A percentile compares a stretch with the other conserved stretches of the same genome.
Evolutionary conservation across 2,888 invertebrate genomes (phyloP).

Genomic region (Aporophyla lueneburgensis): DNA sequence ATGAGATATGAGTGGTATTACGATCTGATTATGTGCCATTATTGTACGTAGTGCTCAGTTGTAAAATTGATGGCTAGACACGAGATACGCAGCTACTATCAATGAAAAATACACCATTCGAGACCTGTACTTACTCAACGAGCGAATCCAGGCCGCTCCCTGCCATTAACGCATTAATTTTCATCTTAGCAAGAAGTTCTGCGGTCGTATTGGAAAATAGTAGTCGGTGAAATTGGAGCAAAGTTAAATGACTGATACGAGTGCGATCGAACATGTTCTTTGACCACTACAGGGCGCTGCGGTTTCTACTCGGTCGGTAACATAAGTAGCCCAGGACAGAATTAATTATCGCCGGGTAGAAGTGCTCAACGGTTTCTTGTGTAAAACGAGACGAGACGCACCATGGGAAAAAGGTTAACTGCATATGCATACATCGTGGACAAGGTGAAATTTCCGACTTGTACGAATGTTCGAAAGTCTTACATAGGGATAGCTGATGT

Average conservation of each 20-base stretch:
- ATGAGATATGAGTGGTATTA: constrained; percentile 59
- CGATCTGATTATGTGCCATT: constrained; percentile 64
- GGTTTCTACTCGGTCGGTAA: constrained; percentile 83
- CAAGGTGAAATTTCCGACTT: constrained; percentile 66
- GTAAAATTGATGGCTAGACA: constrained; percentile 62
- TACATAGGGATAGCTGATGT: constrained; percentile 22
- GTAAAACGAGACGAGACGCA: constrained; percentile 85
- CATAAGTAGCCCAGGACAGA: constrained; percentile 87
- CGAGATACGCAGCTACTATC: constrained; percentile 53
- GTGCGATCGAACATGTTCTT: constrained; percentile 79
- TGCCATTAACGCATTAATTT: constrained; percentile 73
- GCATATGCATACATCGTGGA: constrained; percentile 72
- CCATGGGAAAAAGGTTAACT: constrained; percentile 85
- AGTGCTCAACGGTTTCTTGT: constrained; percentile 87
- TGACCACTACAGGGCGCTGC: constrained; percentile 82
- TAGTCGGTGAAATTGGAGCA: constrained; percentile 80
- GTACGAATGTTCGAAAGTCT: constrained; percentile 54
- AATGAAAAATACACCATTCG: constrained; percentile 65
- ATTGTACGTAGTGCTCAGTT: constrained; percentile 54
- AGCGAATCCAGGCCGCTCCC: constrained; percentile 62
- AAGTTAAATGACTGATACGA: constrained; percentile 81
- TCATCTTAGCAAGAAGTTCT: constrained; percentile 72
- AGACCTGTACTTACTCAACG: constrained; percentile 60
- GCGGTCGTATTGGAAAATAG: constrained; percentile 71
- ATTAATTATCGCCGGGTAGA: constrained; percentile 85